These are phyloP conservation scores for Corythaixoides concolor DNA, from an alignment of 2,113 vertebrate genomes.

Conservation along the genomic window DNA sequence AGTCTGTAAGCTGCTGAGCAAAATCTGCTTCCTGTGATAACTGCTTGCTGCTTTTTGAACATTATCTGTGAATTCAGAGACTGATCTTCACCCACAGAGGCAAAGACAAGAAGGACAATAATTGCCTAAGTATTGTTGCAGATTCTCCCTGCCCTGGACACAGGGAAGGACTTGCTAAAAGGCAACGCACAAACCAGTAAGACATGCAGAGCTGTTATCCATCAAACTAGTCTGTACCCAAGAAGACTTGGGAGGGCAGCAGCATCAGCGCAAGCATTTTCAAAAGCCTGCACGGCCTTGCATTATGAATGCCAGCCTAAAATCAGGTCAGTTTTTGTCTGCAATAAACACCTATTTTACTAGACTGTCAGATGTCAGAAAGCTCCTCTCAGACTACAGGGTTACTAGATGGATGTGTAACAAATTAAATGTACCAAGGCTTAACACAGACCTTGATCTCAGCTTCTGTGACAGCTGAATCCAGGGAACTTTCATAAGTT, in stretches of 20 bases:
- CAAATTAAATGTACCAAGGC: not conserved
- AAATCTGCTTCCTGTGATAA: constrained; percentile 27
- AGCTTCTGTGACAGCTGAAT: not conserved
- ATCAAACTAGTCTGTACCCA: not conserved
- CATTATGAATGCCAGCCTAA: not conserved
- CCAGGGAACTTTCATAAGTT: not conserved
- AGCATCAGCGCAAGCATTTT: not conserved
- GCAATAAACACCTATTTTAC: not conserved
- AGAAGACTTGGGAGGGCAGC: not conserved
- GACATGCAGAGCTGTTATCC: not conserved
- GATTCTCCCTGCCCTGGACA: not conserved
- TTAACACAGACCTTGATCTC: not conserved
- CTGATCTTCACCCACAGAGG: not conserved
- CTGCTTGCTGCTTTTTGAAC: not conserved
- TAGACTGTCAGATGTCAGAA: not conserved
- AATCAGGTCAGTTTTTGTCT: constrained; percentile 21
- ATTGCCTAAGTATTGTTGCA: not conserved
- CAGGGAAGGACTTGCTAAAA: not conserved
- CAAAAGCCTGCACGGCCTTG: not conserved
- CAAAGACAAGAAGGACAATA: constrained; percentile 1
- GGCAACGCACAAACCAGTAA: not conserved
- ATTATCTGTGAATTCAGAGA: not conserved
- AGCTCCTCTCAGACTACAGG: not conserved
- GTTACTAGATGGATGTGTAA: not conserved
- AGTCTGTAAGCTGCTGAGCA: not conserved